Percentiles rank a stretch among this genome's conserved stretches.
Conservation (phyloP, 2,113 vertebrate species). For the Rana temporaria region DNA sequence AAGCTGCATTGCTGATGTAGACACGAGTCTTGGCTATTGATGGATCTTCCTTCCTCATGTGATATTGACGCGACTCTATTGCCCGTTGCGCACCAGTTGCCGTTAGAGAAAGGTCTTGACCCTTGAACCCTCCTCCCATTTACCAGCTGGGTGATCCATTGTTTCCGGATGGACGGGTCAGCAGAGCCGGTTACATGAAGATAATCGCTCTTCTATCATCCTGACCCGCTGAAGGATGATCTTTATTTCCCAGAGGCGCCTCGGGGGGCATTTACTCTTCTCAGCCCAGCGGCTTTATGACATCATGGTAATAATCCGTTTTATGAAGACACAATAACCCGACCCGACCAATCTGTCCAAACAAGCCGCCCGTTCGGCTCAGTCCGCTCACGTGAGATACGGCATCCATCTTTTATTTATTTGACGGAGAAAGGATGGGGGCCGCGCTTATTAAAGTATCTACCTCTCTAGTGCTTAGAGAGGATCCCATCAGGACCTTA, state of each 20-base stretch:
- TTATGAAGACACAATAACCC: background rate
- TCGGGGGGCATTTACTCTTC: background rate
- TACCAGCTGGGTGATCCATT: background rate
- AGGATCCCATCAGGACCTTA: too few species aligned
- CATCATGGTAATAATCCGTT: background rate
- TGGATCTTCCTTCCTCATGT: too few species aligned
- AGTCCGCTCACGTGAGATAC: too few species aligned
- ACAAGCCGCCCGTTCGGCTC: too few species aligned
- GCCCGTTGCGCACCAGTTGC: background rate
- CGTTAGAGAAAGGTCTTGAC: background rate
- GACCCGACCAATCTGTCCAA: background rate
- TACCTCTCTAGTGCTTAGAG: too few species aligned
- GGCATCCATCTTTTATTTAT: too few species aligned
- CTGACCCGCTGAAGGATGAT: background rate
- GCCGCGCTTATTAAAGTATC: too few species aligned
- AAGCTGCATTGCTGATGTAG: too few species aligned
- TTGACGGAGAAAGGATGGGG: too few species aligned
- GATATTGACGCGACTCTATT: background rate
- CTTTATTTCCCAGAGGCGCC: background rate
- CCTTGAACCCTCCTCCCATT: background rate
- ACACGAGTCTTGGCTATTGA: too few species aligned
- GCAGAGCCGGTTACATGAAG: background rate
- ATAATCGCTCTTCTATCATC: background rate
- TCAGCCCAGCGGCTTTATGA: background rate
- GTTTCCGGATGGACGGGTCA: background rate